Evolutionary conservation across 2,888 invertebrate species (phyloP), one percentile per base, ranked within the genome.

Genomic region (Ditula angustiorana): DNA sequence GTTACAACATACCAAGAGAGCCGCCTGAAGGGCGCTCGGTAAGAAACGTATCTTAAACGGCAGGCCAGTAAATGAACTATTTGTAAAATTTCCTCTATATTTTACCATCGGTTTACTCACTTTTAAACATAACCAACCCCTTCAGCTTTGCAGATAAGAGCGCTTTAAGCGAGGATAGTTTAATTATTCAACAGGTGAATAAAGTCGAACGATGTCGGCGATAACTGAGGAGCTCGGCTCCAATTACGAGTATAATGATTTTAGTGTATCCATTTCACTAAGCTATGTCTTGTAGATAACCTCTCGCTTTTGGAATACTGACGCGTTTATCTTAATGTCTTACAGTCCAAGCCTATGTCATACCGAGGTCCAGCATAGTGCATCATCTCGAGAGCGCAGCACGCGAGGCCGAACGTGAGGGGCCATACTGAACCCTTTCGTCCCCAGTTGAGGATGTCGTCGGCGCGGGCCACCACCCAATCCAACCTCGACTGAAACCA

Each of bases 361-460:
- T 79, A 97, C 85, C 99, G 94, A 0, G 99, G 98, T 13, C 97
- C 99, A 67, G 99, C 99, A 71, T 99, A 98, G 91, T 99, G 99
- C 99, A 99, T 99, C 99, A 99, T 99, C 91, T 99, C 99, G 0
- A 99, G 97, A 55, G 99, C 99, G 88, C 99, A 99, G 84, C 99
- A 99, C 0, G 99, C 99, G 71, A 99, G 92, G 61, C 99, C 99
- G 88, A 99, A 99, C 4, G 99, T 99, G 76, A 99, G 88, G 0
- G 99, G 99, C 99, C 99, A 99, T 23, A 99, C 79, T 0, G 99
- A 99, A 77, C 95, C 95, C 87, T 96, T 97, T 33, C 98, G 94
- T 11, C 97, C 97, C 98, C 98, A 99, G 91, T 99, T 99, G 0
- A 99, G 85, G 16, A 99, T 85, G 88, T 99, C 99, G 79, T 99